These are phyloP conservation scores for Hyposoter didymator DNA, from an alignment of 2,888 invertebrate species.

Conservation along the genomic window DNA sequence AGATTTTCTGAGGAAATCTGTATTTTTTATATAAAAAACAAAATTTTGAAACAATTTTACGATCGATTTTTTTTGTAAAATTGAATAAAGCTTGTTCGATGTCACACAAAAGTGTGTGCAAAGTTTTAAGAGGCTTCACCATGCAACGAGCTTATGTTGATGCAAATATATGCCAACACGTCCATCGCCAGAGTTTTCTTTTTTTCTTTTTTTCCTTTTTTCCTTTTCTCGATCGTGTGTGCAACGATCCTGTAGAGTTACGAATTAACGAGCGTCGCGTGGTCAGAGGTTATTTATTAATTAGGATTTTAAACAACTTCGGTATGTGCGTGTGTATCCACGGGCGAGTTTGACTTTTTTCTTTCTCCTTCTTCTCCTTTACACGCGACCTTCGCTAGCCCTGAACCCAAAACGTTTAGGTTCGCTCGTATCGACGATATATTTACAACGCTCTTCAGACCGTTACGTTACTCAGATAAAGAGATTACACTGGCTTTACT, in stretches of 20 bases:
- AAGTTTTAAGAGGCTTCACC: too few species aligned
- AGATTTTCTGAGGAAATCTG: too few species aligned
- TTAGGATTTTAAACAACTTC: slow-evolving; percentile 66
- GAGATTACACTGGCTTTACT: slow-evolving; percentile 76
- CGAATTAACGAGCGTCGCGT: slow-evolving; percentile 69
- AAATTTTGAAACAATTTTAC: too few species aligned
- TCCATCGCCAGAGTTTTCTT: slow-evolving; percentile 17
- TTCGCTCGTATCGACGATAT: slow-evolving; percentile 14
- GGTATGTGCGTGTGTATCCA: slow-evolving; percentile 38
- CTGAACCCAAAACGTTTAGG: slow-evolving; percentile 10
- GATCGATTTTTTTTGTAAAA: too few species aligned
- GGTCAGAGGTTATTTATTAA: slow-evolving; percentile 71
- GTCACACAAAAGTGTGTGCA: too few species aligned
- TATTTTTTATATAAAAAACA: too few species aligned
- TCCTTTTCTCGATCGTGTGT: not conserved
- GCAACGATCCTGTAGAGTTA: slow-evolving; percentile 27
- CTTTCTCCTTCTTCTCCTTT: slow-evolving; percentile 4
- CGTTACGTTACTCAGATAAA: slow-evolving; percentile 73
- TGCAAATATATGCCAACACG: slow-evolving; percentile 61
- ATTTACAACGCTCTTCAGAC: slow-evolving; percentile 47
- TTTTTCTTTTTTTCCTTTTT: slow-evolving; percentile 8
- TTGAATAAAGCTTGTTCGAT: too few species aligned
- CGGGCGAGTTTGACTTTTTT: slow-evolving; percentile 13
- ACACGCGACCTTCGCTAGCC: slow-evolving; percentile 32
- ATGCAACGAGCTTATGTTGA: slow-evolving; percentile 54